Evolutionary conservation across 23 tunicate genomes (phyloP), one percentile per base, ranked within the genome.

Genomic region (Diplosoma virens): DNA sequence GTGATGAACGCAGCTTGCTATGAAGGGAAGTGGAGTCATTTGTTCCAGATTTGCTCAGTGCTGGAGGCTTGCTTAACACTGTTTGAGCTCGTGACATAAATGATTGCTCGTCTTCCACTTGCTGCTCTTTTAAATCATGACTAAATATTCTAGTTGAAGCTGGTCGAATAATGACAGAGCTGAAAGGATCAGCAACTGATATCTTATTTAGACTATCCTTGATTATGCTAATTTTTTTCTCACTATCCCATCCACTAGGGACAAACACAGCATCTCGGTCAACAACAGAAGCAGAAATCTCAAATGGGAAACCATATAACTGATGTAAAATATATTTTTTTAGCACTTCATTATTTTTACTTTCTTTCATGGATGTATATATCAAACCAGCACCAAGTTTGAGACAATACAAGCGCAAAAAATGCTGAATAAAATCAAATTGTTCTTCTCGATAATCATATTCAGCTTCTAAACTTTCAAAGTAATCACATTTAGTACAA

Each of bases 191-290:
- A 27, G 79, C 46, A n/a, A 72, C 80, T 30, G 79, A 66, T 11
- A 89, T 61, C 25, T 89, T 89, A 2, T 77, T 21, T 23, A 89
- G 81, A 54, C 71, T 81, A 32, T 95, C 99, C 7, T 66, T 81
- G 1, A 95, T 24, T 6, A 95, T 78, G 30, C 61, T 66, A 27
- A 95, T 76, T 54, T 92, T 89, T 75, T 90, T 89, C 37, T 89
- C 97, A 26, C 84, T 84, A 55, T 95, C 99, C 99, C 99, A 95
- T 18, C 99, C 99, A n/a, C 58, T 33, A 14, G 99, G 99, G 4
- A 92, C 91, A 85, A 92, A 92, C 58, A 92, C 92, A 3, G 84
- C 84, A 32, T 92, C 97, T 59, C 85, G 81, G 31, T 92, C 97
- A 11, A 92, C 87, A 1, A 92, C 92, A 37, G 90, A 84, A 3